phyloP scores from a whole-genome alignment of 1,140 invertebrate species.

The Cylas formicarius region DNA sequence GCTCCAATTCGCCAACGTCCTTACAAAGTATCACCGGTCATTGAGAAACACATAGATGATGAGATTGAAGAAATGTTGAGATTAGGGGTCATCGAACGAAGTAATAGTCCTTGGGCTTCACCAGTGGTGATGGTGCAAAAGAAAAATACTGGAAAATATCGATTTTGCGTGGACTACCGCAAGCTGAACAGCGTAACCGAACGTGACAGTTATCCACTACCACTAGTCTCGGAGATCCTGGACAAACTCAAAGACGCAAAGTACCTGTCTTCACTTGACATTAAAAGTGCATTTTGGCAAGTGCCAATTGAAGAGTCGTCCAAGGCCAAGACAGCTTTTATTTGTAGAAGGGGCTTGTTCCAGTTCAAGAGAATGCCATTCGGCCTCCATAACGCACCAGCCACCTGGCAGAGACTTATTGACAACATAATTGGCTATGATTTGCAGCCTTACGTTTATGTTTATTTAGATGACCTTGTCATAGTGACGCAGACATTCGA shows the following conservation, averaged over 20 bases:
- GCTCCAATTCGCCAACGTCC: too few species aligned
- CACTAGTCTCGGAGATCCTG: slow-evolving; percentile 20
- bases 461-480: slow-evolving; percentile 35
- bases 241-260: slow-evolving; percentile 30
- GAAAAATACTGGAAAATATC: slow-evolving; percentile 19
- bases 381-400: slow-evolving; percentile 39
- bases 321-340: slow-evolving; percentile 43
- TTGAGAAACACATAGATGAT: slow-evolving; percentile 17
- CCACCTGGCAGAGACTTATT: slow-evolving; percentile 23
- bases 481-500: background rate
- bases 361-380: slow-evolving; percentile 44
- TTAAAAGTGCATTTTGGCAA: slow-evolving; percentile 34
- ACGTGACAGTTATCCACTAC: slow-evolving; percentile 27
- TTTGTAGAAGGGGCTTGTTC: slow-evolving; percentile 38
- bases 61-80: slow-evolving; percentile 23
- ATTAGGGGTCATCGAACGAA: slow-evolving; percentile 16
- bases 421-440: slow-evolving; percentile 22
- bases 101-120: slow-evolving; percentile 16
- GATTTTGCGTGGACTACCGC: slow-evolving; percentile 39
- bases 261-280: slow-evolving; percentile 33
- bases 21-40: slow-evolving; percentile 18
- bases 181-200: slow-evolving; percentile 32
- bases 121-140: slow-evolving; percentile 22
- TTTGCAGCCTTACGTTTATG: slow-evolving; percentile 20
- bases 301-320: slow-evolving; percentile 29